Percentiles rank a stretch among this genome's conserved stretches.
phyloP scores from a whole-genome alignment of 2,113 vertebrate genomes.

The Silurus glanis region DNA sequence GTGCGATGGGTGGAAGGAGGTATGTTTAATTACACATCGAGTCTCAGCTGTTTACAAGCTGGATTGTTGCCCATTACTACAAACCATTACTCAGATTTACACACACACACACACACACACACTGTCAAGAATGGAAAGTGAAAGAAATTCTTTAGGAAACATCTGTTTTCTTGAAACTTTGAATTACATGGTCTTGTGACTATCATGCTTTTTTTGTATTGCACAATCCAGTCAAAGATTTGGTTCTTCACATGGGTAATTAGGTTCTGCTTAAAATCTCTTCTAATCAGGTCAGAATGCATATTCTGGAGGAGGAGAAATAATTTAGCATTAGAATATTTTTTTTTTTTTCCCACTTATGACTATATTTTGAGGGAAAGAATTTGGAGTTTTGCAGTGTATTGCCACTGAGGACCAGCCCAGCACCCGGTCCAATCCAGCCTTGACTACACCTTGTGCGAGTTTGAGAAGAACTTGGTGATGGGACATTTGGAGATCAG shows the following conservation, averaged over 20 bases:
- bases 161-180: neutral
- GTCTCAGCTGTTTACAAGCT: constrained; percentile 10
- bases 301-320: no score
- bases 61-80: neutral
- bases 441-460: constrained; percentile 90
- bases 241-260: neutral
- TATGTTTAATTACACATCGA: constrained; percentile 47
- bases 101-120: neutral
- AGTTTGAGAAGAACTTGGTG: constrained; percentile 96
- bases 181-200: neutral
- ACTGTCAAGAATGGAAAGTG: neutral
- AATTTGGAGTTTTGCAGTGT: constrained; percentile 73
- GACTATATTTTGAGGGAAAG: no score
- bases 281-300: neutral
- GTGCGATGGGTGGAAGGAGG: constrained; percentile 39
- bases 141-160: neutral
- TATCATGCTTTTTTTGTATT: neutral
- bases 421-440: constrained; percentile 92
- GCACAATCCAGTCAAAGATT: no score
- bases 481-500: constrained; percentile 98
- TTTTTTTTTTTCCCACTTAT: no score
- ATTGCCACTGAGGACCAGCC: constrained; percentile 94
- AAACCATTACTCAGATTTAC: neutral
- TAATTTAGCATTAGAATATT: no score
- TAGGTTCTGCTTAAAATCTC: neutral